Evolutionary conservation across 1,140 invertebrate species (phyloP).

Genomic region (Liolophura sinensis): DNA sequence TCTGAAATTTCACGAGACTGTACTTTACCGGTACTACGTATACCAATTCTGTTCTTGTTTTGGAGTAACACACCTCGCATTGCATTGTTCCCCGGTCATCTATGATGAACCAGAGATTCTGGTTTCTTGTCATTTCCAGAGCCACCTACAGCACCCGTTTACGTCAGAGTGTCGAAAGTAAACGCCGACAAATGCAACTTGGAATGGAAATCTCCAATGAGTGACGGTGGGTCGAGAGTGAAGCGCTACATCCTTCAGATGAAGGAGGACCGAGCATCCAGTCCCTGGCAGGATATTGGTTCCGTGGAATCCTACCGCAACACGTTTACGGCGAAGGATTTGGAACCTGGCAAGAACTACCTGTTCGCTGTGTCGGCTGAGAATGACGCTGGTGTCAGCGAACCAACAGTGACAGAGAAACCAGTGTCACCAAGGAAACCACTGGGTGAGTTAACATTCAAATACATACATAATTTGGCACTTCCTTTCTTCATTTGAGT

Average conservation of each 20-base stretch:
- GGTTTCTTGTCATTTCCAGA: conserved; percentile 70
- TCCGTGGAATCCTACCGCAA: conserved; percentile 68
- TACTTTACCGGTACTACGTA: no score
- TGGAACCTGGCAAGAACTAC: conserved; percentile 94
- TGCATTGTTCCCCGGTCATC: no score
- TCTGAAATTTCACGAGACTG: no score
- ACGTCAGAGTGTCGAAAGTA: conserved; percentile 81
- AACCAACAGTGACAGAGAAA: conserved; percentile 84
- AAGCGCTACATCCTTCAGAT: conserved; percentile 80
- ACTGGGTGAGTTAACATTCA: conserved; percentile 83
- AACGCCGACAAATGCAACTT: conserved; percentile 89
- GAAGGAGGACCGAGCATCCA: conserved; percentile 69
- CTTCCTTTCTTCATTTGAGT: background rate
- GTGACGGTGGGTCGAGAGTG: conserved; percentile 92
- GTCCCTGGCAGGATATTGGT: conserved; percentile 66
- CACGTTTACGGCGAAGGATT: conserved; percentile 79
- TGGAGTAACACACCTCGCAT: no score
- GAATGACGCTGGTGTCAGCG: conserved; percentile 95
- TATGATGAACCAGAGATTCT: conserved; percentile 4
- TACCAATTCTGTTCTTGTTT: no score
- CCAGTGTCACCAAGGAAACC: conserved; percentile 92
- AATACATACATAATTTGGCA: conserved; percentile 46
- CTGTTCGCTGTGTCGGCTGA: conserved; percentile 94
- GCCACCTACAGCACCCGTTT: conserved; percentile 66
- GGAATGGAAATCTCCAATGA: conserved; percentile 83